Conservation (phyloP, 2,113 vertebrate species). For the Neolamprologus tretocephalus region DNA sequence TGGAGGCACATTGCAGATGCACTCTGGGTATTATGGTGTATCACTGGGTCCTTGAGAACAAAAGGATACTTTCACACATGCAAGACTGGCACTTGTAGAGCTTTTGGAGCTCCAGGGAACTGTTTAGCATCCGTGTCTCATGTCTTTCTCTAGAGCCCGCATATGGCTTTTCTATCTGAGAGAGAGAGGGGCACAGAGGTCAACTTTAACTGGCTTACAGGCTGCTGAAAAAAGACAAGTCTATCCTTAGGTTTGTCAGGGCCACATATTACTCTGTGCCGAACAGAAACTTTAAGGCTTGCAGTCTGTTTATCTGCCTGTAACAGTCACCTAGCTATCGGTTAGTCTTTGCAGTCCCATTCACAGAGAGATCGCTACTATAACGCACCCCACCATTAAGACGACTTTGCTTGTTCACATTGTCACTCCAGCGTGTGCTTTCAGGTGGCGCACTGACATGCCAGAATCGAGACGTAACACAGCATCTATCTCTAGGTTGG, state of each 20-base stretch:
- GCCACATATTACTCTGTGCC: background rate
- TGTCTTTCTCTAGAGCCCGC: constrained; percentile 3
- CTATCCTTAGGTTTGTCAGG: background rate
- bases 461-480: background rate
- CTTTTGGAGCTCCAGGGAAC: constrained; percentile 46
- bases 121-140: constrained; percentile 52
- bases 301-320: background rate
- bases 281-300: background rate
- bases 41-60: background rate
- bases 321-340: background rate
- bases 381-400: background rate
- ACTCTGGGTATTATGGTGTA: constrained; percentile 27
- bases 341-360: background rate
- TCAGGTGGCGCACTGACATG: background rate
- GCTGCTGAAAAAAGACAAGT: background rate
- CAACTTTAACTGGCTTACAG: background rate
- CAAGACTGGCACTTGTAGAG: constrained; percentile 55
- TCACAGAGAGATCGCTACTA: background rate
- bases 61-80: background rate
- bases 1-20: constrained; percentile 2
- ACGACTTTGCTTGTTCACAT: background rate
- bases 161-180: background rate
- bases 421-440: background rate
- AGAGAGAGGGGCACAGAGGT: background rate
- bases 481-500: background rate